These are phyloP conservation scores for Mormyrus hasselquistii DNA, from an alignment of 2,797 vertebrate species.

Conservation along the genomic window DNA sequence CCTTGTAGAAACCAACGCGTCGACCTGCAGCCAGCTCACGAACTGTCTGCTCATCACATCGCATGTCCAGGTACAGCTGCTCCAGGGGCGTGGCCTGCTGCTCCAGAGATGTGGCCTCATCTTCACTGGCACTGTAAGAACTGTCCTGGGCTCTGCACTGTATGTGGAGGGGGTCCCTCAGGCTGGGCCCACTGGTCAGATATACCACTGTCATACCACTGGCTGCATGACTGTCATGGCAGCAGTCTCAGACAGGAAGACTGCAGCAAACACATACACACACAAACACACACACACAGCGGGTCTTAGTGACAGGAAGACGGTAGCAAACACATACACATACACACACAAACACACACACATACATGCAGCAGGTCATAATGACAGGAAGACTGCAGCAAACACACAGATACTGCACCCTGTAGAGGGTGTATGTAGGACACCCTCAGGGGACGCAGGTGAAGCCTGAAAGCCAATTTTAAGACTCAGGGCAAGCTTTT, in stretches of 20 bases:
- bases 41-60: constrained; percentile 75
- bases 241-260: background rate
- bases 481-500: background rate
- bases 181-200: constrained; percentile 53
- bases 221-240: constrained; percentile 1
- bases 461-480: background rate
- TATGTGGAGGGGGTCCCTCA: constrained; percentile 51
- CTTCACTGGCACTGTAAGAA: constrained; percentile 47
- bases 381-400: background rate
- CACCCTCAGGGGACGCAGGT: background rate
- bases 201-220: constrained; percentile 65
- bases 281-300: background rate
- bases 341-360: background rate
- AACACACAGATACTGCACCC: background rate
- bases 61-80: constrained; percentile 79
- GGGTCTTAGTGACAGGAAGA: background rate
- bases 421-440: background rate
- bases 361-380: too few relatives aligned
- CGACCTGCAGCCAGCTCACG: constrained; percentile 84
- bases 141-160: constrained; percentile 72
- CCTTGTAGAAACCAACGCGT: constrained; percentile 85
- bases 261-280: too few relatives aligned
- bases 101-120: constrained; percentile 30
- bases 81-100: constrained; percentile 60
- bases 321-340: too few relatives aligned